Base-by-base conservation (phyloP, 2,113 vertebrate species). In the Nannobrachium achirus region DNA sequence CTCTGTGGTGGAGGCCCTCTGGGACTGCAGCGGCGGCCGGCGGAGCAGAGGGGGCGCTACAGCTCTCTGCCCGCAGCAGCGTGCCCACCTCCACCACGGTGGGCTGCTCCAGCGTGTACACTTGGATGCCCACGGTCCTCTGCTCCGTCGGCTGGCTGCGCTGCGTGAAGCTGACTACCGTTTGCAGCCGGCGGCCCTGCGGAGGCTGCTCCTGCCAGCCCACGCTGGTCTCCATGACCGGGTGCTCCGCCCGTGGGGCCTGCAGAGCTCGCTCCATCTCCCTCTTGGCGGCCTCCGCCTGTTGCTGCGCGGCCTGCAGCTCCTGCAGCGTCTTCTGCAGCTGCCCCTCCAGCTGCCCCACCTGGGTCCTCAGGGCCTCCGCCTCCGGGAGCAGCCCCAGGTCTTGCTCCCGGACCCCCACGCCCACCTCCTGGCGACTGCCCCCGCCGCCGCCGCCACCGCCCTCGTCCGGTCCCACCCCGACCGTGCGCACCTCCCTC, bases 401-500 rank as follows among this genome's bases (percentile, higher is more conserved):
- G 82, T 96, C 95, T 69, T 91, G 84, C 58, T 97, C 96, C 2
- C 73, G 80, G 55, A 97, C 95, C 59, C 89, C 92, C 3, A 95
- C 93, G 18, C 93, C 94, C 49, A 96, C 91, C 0, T 95, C 91
- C 0, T 95, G 93, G 39, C 86, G 60, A 73, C 66, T 14, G 14
- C 52, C 16, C 25, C 15, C 40, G 7, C 6, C 14, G 4, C 25
- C 25, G 25, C 25, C 25, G 4, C 25, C 25, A 5, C 25, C 25
- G 25, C 25, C 73, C 33, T 66, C 78, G 38, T 93, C 94, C 0
- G 89, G 81, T 44, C 93, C 93, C 39, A 93, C 91, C 14, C 85
- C 92, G 0, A 93, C 69, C 0, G 91, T 93, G 18, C 92, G 87
- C 38, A 92, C 84, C 66, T 92, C 92, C 63, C 84, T 82, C 63